Evolutionary conservation across 2,888 invertebrate genomes (phyloP).

Genomic region (Heliconius erato): DNA sequence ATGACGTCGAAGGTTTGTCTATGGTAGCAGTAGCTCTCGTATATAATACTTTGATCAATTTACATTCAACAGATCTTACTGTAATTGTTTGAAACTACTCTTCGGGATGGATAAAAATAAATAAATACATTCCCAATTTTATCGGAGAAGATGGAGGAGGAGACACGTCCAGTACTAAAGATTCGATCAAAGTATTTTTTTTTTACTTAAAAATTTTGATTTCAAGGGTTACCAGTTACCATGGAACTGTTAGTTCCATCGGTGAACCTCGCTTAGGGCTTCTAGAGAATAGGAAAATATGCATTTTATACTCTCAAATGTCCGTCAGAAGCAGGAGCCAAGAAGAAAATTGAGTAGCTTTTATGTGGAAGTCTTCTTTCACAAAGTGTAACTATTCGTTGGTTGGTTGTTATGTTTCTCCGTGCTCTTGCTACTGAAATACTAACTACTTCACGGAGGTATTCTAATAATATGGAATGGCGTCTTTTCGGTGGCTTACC

Average conservation of each 20-base stretch:
- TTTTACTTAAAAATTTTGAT: neutral
- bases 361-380: neutral
- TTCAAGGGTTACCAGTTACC: neutral
- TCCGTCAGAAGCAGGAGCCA: too few relatives aligned
- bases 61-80: neutral
- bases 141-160: neutral
- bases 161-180: neutral
- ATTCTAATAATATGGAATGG: too few relatives aligned
- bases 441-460: too few relatives aligned
- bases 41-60: conserved; percentile 43
- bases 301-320: neutral
- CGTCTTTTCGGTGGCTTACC: too few relatives aligned
- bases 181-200: neutral
- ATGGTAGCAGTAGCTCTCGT: conserved; percentile 51
- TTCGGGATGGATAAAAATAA: neutral
- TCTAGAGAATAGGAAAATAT: neutral
- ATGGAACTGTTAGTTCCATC: neutral
- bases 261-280: neutral
- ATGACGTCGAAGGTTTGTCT: conserved; percentile 57
- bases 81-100: neutral
- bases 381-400: neutral
- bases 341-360: too few relatives aligned
- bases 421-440: too few relatives aligned
- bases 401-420: too few relatives aligned
- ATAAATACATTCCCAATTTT: neutral